Conservation (phyloP, 1,140 invertebrate genomes). For the Globodera ellingtonae region DNA sequence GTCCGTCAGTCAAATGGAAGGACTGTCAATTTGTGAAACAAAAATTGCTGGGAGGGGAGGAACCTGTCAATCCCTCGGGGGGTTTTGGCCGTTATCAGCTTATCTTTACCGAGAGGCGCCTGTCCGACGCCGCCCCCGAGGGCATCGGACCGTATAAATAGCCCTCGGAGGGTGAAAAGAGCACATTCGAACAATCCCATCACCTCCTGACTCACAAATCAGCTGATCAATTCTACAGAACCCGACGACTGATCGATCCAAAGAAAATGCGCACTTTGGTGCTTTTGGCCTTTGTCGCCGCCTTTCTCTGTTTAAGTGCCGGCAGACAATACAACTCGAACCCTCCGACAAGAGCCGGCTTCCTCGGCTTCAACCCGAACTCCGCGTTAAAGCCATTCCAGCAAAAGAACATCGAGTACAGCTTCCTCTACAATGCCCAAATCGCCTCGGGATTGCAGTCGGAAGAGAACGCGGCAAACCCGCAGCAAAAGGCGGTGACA, state of each 20-base stretch:
- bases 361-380: background rate
- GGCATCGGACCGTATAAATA: slow-evolving; percentile 2
- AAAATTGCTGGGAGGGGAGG: background rate
- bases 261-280: background rate
- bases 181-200: background rate
- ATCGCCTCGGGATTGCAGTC: slow-evolving; percentile 31
- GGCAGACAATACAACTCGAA: background rate
- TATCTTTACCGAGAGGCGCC: background rate
- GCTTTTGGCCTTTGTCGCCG: background rate
- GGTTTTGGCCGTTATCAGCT: background rate
- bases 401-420: slow-evolving; percentile 30
- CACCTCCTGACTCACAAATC: background rate
- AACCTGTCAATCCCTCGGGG: background rate
- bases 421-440: slow-evolving; percentile 36
- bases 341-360: background rate
- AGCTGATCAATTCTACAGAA: background rate
- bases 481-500: slow-evolving; percentile 39
- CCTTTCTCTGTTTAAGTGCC: background rate
- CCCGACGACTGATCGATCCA: background rate
- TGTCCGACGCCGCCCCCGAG: background rate
- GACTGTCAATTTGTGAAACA: background rate
- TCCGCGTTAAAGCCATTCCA: slow-evolving; percentile 31
- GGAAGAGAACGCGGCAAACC: slow-evolving; percentile 11
- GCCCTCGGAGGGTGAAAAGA: background rate
- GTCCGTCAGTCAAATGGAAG: background rate